Percentiles rank a stretch among this genome's conserved stretches.
phyloP scores from a whole-genome alignment of 1,140 invertebrate species.

The Bombus balteatus region DNA sequence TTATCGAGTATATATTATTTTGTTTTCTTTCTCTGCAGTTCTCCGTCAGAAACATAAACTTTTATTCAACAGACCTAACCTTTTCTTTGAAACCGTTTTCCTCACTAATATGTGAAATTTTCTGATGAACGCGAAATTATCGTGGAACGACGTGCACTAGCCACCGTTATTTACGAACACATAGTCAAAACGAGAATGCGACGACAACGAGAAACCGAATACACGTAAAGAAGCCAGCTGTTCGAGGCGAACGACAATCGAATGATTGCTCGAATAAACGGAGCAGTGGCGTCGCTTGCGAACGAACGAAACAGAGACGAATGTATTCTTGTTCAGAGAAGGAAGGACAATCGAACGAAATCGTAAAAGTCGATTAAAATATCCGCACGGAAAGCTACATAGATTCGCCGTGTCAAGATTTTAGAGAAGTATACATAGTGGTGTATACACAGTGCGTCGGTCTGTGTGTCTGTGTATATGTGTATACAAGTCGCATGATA shows the following conservation, averaged over 20 bases:
- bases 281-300: conserved; percentile 30
- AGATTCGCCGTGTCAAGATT: not conserved
- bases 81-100: not conserved
- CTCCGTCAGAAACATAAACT: too few relatives aligned
- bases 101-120: not conserved
- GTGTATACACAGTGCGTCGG: not conserved
- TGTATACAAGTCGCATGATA: not conserved
- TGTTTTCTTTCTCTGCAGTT: not conserved
- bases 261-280: conserved; percentile 27
- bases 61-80: not conserved
- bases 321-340: not conserved
- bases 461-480: not conserved
- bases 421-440: not conserved
- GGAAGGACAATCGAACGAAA: conserved; percentile 15
- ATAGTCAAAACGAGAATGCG: conserved; percentile 34
- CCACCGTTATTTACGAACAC: not conserved
- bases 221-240: conserved; percentile 25
- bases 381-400: not conserved
- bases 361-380: not conserved
- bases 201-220: conserved; percentile 35
- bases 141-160: not conserved
- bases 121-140: not conserved
- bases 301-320: conserved; percentile 45
- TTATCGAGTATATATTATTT: not conserved
- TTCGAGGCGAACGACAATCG: conserved; percentile 33